phyloP scores from a whole-genome alignment of 1,140 invertebrate genomes.

The Ostrea denselamellosa region DNA sequence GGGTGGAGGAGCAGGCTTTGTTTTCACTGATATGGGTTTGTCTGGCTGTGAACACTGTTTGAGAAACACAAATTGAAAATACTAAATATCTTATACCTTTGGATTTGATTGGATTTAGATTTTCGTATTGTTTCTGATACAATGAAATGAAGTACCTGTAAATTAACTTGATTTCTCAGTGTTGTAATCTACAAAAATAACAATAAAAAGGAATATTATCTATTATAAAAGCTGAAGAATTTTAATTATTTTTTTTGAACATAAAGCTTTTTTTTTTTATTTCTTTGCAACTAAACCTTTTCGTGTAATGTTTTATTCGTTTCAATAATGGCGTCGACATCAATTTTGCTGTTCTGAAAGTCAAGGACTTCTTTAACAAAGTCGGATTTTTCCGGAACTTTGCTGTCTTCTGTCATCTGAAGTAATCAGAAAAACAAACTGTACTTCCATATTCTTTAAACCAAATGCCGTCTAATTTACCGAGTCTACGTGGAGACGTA shows the following conservation, averaged over 20 bases:
- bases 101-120: not conserved
- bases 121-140: not conserved
- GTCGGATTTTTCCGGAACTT: constrained; percentile 25
- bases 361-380: constrained; percentile 4
- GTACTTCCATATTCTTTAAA: not conserved
- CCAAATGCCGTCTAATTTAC: too few species aligned
- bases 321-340: constrained; percentile 13
- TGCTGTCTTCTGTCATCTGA: constrained; percentile 37
- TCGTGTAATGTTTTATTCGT: not conserved
- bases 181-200: constrained; percentile 17
- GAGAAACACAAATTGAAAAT: too few species aligned
- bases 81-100: not conserved
- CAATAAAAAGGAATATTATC: not conserved
- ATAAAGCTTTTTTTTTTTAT: not conserved
- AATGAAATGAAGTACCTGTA: not conserved
- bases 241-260: too few species aligned
- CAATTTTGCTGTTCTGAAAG: constrained; percentile 38
- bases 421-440: not conserved
- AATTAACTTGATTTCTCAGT: constrained; percentile 24
- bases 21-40: not conserved
- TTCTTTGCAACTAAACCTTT: not conserved
- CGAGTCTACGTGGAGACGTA: too few species aligned
- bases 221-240: not conserved
- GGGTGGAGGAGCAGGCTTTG: not conserved
- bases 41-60: not conserved